These are phyloP conservation scores for Epinephelus malabaricus DNA, from an alignment of 2,797 vertebrate genomes.

Conservation along the genomic window DNA sequence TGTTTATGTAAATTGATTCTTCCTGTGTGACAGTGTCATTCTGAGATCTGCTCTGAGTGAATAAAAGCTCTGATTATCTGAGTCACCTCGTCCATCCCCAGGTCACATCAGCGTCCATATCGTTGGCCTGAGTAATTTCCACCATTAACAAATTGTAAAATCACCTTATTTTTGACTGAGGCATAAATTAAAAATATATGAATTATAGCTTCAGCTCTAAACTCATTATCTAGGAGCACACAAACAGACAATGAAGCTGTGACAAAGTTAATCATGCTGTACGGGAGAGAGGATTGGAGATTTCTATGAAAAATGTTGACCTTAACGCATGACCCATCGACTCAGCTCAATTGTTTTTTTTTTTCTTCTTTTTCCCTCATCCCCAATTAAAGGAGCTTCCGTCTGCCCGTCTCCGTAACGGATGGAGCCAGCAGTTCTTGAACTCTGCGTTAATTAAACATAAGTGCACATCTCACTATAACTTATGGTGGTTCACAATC, in stretches of 20 bases:
- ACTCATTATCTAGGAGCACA: conserved; percentile 75
- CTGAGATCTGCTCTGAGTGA: not conserved
- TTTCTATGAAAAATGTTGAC: conserved; percentile 76
- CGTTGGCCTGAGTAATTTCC: conserved; percentile 37
- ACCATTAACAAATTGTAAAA: conserved; percentile 27
- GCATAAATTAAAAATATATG: conserved; percentile 59
- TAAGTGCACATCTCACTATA: conserved; percentile 73
- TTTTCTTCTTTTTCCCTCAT: conserved; percentile 53
- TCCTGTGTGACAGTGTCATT: not conserved
- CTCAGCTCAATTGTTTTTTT: conserved; percentile 66
- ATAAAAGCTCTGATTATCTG: conserved; percentile 43
- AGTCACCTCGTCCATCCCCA: conserved; percentile 37
- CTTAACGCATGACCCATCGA: conserved; percentile 75
- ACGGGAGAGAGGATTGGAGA: conserved; percentile 51
- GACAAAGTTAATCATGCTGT: conserved; percentile 75
- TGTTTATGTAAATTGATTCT: conserved; percentile 24
- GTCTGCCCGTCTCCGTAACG: conserved; percentile 65
- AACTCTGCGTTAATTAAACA: conserved; percentile 83
- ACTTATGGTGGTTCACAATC: conserved; percentile 52
- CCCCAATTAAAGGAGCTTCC: conserved; percentile 79
- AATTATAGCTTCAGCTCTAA: conserved; percentile 70
- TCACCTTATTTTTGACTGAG: conserved; percentile 39
- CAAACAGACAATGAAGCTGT: conserved; percentile 74
- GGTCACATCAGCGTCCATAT: conserved; percentile 40
- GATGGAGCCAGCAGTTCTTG: conserved; percentile 75